Percentiles rank a stretch among this genome's conserved stretches.
phyloP scores from a whole-genome alignment of 2,888 invertebrate species.

The Brachypalpus laphriformis region DNA sequence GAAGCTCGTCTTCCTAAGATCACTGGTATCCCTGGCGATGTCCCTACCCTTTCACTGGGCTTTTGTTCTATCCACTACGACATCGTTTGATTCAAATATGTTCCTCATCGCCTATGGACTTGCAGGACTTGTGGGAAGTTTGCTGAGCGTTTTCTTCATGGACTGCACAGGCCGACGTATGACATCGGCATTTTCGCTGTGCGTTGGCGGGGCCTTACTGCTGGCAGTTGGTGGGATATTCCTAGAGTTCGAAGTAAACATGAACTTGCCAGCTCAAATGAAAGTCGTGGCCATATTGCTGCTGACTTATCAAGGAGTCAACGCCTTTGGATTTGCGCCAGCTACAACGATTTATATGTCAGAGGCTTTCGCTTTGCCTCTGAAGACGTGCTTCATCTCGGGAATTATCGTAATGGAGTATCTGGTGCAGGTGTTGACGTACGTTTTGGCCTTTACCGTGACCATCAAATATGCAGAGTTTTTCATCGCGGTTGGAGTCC shows the following conservation, averaged over 20 bases:
- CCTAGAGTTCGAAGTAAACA: conserved; percentile 74
- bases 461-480: conserved; percentile 76
- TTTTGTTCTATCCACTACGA: conserved; percentile 78
- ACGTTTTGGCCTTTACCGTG: conserved; percentile 75
- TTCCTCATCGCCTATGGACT: conserved; percentile 33
- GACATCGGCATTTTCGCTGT: conserved; percentile 77
- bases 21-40: conserved; percentile 77
- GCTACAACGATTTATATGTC: conserved; percentile 79
- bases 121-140: conserved; percentile 78
- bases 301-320: conserved; percentile 78
- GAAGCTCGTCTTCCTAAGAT: conserved; percentile 78
- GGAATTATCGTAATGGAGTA: conserved; percentile 78
- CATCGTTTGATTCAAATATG: conserved; percentile 77
- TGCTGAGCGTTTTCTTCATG: conserved; percentile 77
- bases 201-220: conserved; percentile 77
- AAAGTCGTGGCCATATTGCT: conserved; percentile 77
- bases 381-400: conserved; percentile 78
- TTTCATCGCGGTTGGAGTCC: conserved; percentile 78
- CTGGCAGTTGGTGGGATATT: conserved; percentile 80
- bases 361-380: conserved; percentile 79
- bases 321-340: conserved; percentile 78
- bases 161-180: conserved; percentile 79
- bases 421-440: conserved; percentile 77
- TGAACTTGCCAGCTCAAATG: conserved; percentile 40
- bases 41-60: conserved; percentile 80